Base-by-base conservation (phyloP, 1,140 invertebrate species). In the Magallana angulata region DNA sequence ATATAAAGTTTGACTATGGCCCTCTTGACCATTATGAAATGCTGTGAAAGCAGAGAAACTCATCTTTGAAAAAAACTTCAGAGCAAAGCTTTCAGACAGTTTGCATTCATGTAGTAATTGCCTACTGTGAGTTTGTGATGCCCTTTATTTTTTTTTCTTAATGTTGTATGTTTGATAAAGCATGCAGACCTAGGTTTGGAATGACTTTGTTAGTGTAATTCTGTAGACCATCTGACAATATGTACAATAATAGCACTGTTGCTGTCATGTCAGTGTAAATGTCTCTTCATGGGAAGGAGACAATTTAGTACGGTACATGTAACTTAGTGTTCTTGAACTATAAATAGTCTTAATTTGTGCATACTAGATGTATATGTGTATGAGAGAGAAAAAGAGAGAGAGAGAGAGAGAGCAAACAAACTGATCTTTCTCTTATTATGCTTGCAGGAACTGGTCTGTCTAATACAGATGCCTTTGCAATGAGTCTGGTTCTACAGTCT, bases 401-500 rank as follows among this genome's bases (percentile, higher is more conserved):
- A 71, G 68, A 71, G 24, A 71, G 68, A 36, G 64, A 18, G 18
- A 71, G 64, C 18, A 71, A 24, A 24, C 1, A 68, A n/a, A 64
- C 16, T 57, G 14, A 58, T 57, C 3, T 30, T 2, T 62, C 36
- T 84, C 12, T 36, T 57, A 30, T 62, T n/a, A 11, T 60, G 18
- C 30, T 68, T 85, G 16, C 30, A 89, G 88, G 88, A 12, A 89
- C 88, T 62, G 88, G 85, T 30, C 24, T 89, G 82, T 89, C 88
- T 3, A 89, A 88, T 58, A 82, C 82, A 12, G 86, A 86, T 80
- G 80, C 87, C 12, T 89, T 87, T 88, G 89, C 87, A 11, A 87
- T 89, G 87, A 88, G 89, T 82, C 83, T 91, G 81, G 96, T 97
- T 92, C 96, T 97, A 93, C 96, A 97, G 92, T 96, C 97, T 90